phyloP scores from a whole-genome alignment of 2,888 invertebrate species.

The Eumacrocentrus americanus region DNA sequence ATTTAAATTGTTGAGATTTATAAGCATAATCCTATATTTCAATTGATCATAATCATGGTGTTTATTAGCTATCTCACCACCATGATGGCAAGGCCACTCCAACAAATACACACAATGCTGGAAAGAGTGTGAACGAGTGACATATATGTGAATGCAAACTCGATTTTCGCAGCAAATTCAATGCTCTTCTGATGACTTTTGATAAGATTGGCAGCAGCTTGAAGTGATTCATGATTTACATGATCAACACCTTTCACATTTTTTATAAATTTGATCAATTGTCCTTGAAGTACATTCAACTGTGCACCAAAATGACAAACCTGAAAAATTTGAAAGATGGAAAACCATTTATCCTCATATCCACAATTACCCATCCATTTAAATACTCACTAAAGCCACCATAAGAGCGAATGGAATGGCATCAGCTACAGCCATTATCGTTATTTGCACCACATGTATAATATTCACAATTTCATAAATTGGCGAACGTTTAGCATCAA shows the following conservation, averaged over 20 bases:
- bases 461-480: slow-evolving; percentile 14
- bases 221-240: not conserved
- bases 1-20: no score
- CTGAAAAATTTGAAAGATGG: not conserved
- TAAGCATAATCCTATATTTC: no score
- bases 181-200: not conserved
- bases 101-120: not conserved
- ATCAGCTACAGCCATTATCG: not conserved
- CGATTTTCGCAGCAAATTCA: not conserved
- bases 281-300: not conserved
- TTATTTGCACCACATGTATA: slow-evolving; percentile 3
- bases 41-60: no score
- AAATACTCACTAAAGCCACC: slow-evolving; percentile 18
- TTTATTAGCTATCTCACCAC: not conserved
- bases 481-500: slow-evolving; percentile 17
- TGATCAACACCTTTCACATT: not conserved
- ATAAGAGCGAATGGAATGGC: slow-evolving; percentile 16
- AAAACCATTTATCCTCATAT: not conserved
- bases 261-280: not conserved
- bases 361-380: not conserved
- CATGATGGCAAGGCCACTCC: not conserved
- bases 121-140: not conserved
- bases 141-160: not conserved
- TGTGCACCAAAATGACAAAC: not conserved
- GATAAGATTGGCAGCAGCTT: not conserved